Percentiles rank a stretch among this genome's conserved stretches.
These are phyloP conservation scores for Polypedilum pembai DNA, from an alignment of 1,140 invertebrate species.

Conservation along the genomic window DNA sequence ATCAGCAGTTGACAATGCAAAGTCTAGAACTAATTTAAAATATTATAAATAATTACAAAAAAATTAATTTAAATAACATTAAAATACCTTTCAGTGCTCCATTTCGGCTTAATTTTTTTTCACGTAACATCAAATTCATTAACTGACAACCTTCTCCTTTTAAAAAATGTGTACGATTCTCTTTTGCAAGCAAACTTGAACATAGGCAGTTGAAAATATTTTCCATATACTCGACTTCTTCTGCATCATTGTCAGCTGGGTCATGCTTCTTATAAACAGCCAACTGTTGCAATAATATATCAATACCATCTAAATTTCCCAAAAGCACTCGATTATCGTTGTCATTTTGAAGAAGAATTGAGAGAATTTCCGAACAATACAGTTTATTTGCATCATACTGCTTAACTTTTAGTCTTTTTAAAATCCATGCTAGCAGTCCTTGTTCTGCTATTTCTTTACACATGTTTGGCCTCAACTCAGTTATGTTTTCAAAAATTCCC, in stretches of 20 bases:
- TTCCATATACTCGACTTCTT: slow-evolving; percentile 96
- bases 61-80: too few relatives aligned
- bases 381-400: slow-evolving; percentile 95
- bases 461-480: slow-evolving; percentile 83
- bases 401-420: slow-evolving; percentile 77
- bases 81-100: slow-evolving; percentile 95
- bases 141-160: slow-evolving; percentile 91
- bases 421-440: slow-evolving; percentile 85
- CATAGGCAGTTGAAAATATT: slow-evolving; percentile 96
- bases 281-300: slow-evolving; percentile 89
- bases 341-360: slow-evolving; percentile 88
- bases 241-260: slow-evolving; percentile 67
- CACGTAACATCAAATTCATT: slow-evolving; percentile 94
- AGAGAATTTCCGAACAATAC: slow-evolving; percentile 92
- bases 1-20: slow-evolving; percentile 88
- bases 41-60: too few relatives aligned
- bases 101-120: slow-evolving; percentile 94
- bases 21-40: slow-evolving; percentile 93
- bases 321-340: slow-evolving; percentile 74
- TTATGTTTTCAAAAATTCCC: slow-evolving; percentile 83
- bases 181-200: slow-evolving; percentile 77
- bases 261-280: slow-evolving; percentile 95
- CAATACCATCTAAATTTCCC: slow-evolving; percentile 92
- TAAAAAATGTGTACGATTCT: slow-evolving; percentile 87
- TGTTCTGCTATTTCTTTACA: slow-evolving; percentile 77